phyloP scores from a whole-genome alignment of 2,113 vertebrate species.

The Calidris pugnax region DNA sequence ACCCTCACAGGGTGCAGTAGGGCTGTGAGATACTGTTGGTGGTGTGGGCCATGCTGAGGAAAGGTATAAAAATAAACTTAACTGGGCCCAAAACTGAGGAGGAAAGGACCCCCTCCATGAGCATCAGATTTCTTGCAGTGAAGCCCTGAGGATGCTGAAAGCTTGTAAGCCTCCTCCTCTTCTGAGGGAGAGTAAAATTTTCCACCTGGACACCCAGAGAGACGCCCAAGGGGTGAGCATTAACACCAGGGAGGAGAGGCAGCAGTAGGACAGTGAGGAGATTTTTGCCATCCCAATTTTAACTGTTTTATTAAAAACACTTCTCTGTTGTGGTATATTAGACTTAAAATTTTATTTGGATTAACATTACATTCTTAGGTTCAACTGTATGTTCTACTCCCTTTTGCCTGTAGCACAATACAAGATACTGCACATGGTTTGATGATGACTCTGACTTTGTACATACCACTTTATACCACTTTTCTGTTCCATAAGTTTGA shows the following conservation, averaged over 20 bases:
- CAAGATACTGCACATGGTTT: background rate
- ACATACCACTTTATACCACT: background rate
- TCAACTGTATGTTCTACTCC: background rate
- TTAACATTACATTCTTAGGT: background rate
- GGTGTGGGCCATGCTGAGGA: background rate
- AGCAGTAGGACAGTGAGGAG: background rate
- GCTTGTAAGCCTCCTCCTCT: background rate
- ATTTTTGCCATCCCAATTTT: background rate
- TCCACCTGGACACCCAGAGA: background rate
- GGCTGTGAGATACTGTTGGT: background rate
- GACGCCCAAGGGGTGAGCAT: fast-evolving
- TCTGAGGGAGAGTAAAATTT: background rate
- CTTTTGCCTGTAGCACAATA: background rate
- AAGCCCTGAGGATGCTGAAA: background rate
- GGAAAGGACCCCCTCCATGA: background rate
- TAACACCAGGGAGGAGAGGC: background rate
- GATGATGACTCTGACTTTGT: background rate
- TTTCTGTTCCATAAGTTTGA: background rate
- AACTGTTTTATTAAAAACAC: background rate
- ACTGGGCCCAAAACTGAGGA: background rate
- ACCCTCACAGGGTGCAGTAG: background rate
- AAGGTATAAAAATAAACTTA: background rate
- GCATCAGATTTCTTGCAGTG: background rate
- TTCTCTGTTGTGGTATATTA: background rate
- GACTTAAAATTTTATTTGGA: background rate